Evolutionary conservation across 2,113 vertebrate genomes (phyloP).

Genomic region (Mus spicilegus): DNA sequence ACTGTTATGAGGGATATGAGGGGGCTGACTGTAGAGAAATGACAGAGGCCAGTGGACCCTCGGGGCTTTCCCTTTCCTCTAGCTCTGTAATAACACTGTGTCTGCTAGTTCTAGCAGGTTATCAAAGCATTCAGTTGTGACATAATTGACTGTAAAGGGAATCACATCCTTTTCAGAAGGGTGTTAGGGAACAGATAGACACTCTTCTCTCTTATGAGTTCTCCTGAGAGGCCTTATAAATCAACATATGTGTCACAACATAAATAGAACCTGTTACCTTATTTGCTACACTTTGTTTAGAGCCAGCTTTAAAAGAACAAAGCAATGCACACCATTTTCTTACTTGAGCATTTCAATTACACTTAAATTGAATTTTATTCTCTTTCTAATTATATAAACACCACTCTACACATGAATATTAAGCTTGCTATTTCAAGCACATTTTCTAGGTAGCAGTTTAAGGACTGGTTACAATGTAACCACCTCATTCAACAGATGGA

Average conservation of each 20-base stretch:
- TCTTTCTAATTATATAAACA: neutral
- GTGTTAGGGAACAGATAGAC: slow-evolving; percentile 1
- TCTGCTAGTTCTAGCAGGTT: slow-evolving; percentile 57
- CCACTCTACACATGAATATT: neutral
- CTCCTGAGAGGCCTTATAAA: neutral
- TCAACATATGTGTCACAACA: neutral
- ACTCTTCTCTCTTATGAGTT: neutral
- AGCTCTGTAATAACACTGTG: neutral
- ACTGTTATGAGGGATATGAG: slow-evolving; percentile 89
- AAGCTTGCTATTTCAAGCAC: slow-evolving; percentile 40
- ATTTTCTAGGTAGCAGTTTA: neutral
- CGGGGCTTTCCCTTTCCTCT: neutral
- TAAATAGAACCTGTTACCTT: neutral
- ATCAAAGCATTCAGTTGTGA: neutral
- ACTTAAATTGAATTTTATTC: neutral
- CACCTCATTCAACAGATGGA: neutral
- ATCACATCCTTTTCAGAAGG: neutral
- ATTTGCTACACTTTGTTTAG: neutral
- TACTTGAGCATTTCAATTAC: neutral
- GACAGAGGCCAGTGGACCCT: neutral
- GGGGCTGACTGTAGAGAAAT: slow-evolving; percentile 73
- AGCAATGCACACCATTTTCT: neutral
- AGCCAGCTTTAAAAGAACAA: neutral
- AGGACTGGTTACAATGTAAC: neutral
- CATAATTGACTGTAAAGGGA: slow-evolving; percentile 11